phyloP scores from a whole-genome alignment of 2,888 invertebrate species.

The Pachycephus smyrnensis region DNA sequence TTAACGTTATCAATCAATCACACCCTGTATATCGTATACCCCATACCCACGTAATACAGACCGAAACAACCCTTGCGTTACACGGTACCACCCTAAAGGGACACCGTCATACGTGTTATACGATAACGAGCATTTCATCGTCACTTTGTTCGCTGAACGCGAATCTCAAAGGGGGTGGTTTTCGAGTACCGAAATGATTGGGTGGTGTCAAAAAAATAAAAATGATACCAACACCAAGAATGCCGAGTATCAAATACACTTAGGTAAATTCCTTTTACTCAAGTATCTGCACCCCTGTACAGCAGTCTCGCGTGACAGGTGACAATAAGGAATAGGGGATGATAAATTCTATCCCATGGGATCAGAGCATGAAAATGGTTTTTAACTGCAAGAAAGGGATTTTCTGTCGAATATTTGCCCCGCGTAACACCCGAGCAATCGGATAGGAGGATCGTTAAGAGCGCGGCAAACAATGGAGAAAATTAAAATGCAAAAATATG shows the following conservation, averaged over 20 bases:
- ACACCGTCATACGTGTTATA: not conserved
- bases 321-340: not conserved
- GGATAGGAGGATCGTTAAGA: not conserved
- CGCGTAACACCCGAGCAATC: too few relatives aligned
- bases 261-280: not conserved
- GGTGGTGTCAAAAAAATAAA: not conserved
- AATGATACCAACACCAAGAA: not conserved
- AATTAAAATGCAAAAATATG: not conserved
- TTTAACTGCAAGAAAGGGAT: too few relatives aligned
- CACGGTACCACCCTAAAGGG: not conserved
- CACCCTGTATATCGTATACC: not conserved
- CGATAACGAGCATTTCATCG: too few relatives aligned
- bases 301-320: not conserved
- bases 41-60: not conserved
- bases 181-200: not conserved
- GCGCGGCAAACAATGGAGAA: not conserved
- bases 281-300: not conserved
- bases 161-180: not conserved
- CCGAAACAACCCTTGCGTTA: not conserved
- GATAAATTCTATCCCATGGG: not conserved
- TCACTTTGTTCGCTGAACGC: too few relatives aligned
- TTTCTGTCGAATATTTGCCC: too few relatives aligned
- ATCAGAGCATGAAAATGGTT: not conserved
- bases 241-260: not conserved
- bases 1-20: not conserved